Evolutionary conservation across 2,888 invertebrate species (phyloP).

Genomic region (Julus scandinavius): DNA sequence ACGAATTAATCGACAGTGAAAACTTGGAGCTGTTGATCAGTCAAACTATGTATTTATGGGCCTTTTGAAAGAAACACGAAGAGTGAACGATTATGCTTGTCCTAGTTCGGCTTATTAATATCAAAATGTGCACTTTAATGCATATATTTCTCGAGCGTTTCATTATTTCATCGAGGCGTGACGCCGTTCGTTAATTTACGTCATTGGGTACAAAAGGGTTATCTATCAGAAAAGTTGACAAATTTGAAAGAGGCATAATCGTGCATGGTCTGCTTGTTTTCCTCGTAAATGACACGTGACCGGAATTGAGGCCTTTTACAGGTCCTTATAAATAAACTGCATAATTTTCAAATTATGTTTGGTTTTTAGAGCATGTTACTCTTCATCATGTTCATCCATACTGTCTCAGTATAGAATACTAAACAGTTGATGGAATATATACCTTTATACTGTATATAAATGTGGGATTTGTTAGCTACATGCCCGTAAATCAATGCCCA

Average conservation of each 20-base stretch:
- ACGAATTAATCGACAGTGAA: background rate
- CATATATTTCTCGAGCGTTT: background rate
- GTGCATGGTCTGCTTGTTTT: background rate
- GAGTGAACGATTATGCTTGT: background rate
- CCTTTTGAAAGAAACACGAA: background rate
- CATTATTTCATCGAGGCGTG: background rate
- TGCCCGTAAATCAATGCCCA: no score
- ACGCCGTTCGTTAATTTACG: background rate
- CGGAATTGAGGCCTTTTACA: background rate
- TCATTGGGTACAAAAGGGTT: background rate
- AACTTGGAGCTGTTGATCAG: conserved; percentile 6
- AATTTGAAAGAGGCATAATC: background rate
- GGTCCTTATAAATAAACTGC: background rate
- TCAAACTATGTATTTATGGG: background rate
- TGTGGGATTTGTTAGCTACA: no score
- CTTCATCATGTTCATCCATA: background rate
- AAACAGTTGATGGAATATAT: no score
- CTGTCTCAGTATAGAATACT: no score
- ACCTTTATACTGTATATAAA: no score
- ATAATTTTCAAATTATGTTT: background rate
- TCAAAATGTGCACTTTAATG: background rate
- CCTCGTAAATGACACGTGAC: background rate
- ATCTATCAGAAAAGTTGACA: background rate
- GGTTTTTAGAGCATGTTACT: background rate
- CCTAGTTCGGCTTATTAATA: background rate